Evolutionary conservation across 2,888 invertebrate genomes (phyloP).

Genomic region (Zaprionus lineosus): DNA sequence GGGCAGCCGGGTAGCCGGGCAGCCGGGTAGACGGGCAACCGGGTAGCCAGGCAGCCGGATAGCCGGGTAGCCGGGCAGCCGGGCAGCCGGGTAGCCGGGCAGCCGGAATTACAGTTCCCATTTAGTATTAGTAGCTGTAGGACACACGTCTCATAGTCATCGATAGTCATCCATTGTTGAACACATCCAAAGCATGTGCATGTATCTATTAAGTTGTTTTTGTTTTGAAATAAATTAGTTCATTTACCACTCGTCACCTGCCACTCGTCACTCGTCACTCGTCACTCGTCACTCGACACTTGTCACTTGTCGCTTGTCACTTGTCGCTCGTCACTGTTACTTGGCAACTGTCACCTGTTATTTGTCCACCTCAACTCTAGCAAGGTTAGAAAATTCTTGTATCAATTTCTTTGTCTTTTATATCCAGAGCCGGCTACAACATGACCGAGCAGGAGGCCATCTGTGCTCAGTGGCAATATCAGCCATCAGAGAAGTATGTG

Average conservation of each 20-base stretch:
- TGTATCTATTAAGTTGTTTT: conserved; percentile 19
- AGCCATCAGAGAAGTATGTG: conserved; percentile 86
- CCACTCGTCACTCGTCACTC: not conserved
- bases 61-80: conserved; percentile 30
- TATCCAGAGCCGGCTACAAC: conserved; percentile 85
- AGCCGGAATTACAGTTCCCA: conserved; percentile 7
- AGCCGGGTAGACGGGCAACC: too few relatives aligned
- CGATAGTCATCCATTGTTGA: not conserved
- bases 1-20: conserved; percentile 30
- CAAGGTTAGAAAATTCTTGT: not conserved
- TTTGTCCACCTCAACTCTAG: too few relatives aligned
- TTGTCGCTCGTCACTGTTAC: not conserved
- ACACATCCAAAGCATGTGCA: conserved; percentile 32
- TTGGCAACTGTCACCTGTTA: too few relatives aligned
- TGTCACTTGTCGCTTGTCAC: not conserved
- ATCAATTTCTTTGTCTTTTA: not conserved
- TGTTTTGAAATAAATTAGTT: conserved; percentile 43
- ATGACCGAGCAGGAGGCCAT: conserved; percentile 85
- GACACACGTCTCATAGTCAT: conserved; percentile 13
- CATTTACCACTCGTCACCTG: not conserved
- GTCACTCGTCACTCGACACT: not conserved
- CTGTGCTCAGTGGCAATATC: conserved; percentile 86
- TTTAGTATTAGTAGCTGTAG: conserved; percentile 31
- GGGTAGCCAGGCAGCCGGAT: conserved; percentile 17
- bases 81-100: too few relatives aligned